phyloP scores from a whole-genome alignment of 2,797 vertebrate species.

The Spondyliosoma cantharus region DNA sequence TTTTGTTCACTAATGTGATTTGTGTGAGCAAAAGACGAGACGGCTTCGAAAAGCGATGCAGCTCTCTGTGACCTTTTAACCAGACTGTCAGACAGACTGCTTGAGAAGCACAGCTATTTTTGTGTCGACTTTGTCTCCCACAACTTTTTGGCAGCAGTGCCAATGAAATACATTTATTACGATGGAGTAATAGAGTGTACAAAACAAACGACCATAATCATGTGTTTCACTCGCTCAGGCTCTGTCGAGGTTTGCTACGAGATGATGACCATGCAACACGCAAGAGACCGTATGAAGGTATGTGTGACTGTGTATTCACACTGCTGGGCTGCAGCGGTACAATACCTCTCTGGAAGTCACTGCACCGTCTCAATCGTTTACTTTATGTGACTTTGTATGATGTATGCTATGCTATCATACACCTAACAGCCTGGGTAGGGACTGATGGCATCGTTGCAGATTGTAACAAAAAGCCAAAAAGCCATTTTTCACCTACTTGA shows the following conservation, averaged over 20 bases:
- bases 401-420: not conserved
- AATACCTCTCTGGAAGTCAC: not conserved
- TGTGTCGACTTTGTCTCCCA: not conserved
- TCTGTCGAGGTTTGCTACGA: constrained; percentile 69
- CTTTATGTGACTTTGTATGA: not conserved
- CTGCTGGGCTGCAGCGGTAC: not conserved
- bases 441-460: not conserved
- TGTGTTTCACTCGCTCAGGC: constrained; percentile 40
- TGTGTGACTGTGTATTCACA: not conserved
- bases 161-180: not conserved
- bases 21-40: not conserved
- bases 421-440: not conserved
- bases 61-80: not conserved
- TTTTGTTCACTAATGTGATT: too few relatives aligned
- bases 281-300: constrained; percentile 59
- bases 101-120: not conserved
- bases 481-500: not conserved
- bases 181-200: not conserved
- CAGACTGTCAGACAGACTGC: not conserved
- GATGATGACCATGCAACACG: constrained; percentile 67
- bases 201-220: not conserved
- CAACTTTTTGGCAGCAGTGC: not conserved
- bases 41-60: not conserved
- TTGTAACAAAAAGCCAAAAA: not conserved
- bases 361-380: not conserved